Conservation (phyloP, 2,113 vertebrate species). For the Fulmarus glacialis region DNA sequence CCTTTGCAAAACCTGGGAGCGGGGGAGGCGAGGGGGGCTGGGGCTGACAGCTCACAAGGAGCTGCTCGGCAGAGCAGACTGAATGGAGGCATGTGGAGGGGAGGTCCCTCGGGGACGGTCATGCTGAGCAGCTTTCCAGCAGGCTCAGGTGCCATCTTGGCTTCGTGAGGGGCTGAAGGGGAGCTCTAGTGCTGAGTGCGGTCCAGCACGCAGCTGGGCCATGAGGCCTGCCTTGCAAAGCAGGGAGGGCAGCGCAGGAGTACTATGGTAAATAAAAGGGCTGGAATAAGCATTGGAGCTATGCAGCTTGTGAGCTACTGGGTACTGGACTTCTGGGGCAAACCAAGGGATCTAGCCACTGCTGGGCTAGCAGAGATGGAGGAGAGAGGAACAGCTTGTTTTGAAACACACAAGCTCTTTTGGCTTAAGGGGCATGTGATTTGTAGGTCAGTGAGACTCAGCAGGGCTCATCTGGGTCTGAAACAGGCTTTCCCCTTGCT, state of each 20-base stretch:
- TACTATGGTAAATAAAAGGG: rapidly evolving
- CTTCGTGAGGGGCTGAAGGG: rapidly evolving
- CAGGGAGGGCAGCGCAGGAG: not conserved
- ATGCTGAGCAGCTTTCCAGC: not conserved
- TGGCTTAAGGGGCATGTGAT: rapidly evolving
- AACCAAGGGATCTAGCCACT: not conserved
- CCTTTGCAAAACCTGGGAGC: not conserved
- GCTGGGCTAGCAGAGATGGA: not conserved
- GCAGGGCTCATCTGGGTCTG: not conserved
- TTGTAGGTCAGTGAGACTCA: not conserved
- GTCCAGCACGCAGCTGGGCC: rapidly evolving
- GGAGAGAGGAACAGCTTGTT: not conserved
- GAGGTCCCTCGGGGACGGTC: not conserved
- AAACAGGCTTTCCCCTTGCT: not conserved
- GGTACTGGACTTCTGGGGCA: not conserved
- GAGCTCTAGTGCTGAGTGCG: not conserved
- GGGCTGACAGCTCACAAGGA: rapidly evolving
- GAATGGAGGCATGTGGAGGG: not conserved
- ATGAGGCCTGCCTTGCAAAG: not conserved
- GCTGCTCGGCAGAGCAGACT: not conserved
- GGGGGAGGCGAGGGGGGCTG: rapidly evolving
- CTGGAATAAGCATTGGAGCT: not conserved
- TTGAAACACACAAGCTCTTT: not conserved
- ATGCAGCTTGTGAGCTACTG: not conserved
- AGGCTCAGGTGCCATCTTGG: not conserved